Conservation (phyloP, 53 echinoderm and acorn worm genomes). For the Echinarachnius parma region DNA sequence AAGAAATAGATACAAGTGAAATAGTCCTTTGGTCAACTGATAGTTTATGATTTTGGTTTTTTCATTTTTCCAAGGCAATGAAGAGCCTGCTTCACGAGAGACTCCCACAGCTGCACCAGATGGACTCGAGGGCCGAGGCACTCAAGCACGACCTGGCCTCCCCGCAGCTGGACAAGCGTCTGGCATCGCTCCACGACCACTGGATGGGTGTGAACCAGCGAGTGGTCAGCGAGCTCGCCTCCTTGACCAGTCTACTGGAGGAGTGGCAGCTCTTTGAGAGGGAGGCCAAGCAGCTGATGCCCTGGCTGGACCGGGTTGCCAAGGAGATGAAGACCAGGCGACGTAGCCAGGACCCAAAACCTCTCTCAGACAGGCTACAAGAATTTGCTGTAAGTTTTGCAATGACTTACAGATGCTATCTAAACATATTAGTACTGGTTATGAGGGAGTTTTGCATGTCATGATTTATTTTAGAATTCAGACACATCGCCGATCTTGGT, state of each 20-base stretch:
- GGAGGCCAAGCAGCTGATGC: constrained; percentile 61
- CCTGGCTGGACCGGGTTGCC: constrained; percentile 65
- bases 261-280: constrained; percentile 86
- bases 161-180: constrained; percentile 63
- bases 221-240: constrained; percentile 72
- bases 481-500: too few species aligned
- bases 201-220: constrained; percentile 73
- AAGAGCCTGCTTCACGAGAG: constrained; percentile 66
- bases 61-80: constrained; percentile 67
- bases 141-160: constrained; percentile 67
- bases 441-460: too few species aligned
- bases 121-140: constrained; percentile 52
- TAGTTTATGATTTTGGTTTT: neutral
- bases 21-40: neutral
- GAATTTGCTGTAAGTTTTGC: constrained; percentile 91
- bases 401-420: too few species aligned
- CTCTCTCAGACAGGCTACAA: constrained; percentile 70
- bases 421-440: too few species aligned
- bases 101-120: constrained; percentile 72
- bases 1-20: neutral
- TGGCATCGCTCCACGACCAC: constrained; percentile 64
- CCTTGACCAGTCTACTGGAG: constrained; percentile 64
- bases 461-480: too few species aligned
- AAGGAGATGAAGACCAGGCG: too few species aligned
- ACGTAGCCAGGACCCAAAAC: constrained; percentile 47